A percentile compares a stretch with the other conserved stretches of the same genome.
Conservation (phyloP, 1,140 invertebrate species). For the Calosoma granatense region DNA sequence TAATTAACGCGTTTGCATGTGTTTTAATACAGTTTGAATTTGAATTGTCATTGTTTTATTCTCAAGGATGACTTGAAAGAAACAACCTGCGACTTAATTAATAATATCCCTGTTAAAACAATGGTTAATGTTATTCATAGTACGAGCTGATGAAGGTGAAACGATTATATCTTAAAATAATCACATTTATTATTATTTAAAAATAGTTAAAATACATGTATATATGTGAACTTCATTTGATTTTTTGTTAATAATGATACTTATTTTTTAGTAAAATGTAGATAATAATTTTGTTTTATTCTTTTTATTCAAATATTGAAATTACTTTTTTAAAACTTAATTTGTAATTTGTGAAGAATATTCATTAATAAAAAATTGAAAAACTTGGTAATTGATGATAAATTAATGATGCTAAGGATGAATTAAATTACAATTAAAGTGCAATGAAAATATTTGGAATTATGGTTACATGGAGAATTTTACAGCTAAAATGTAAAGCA, state of each 20-base stretch:
- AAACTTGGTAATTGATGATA: too few species aligned
- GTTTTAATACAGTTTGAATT: not conserved
- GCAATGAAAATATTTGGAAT: too few species aligned
- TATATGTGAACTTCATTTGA: too few species aligned
- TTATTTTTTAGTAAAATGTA: not conserved
- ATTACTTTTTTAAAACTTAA: not conserved
- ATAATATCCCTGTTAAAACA: not conserved
- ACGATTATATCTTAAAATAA: not conserved
- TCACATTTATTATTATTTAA: not conserved
- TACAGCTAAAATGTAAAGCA: too few species aligned
- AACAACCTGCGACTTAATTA: not conserved
- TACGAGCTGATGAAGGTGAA: conserved; percentile 2
- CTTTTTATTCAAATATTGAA: not conserved
- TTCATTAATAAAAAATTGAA: too few species aligned
- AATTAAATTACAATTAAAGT: too few species aligned
- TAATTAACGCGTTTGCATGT: not conserved
- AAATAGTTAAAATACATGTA: not conserved
- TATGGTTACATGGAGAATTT: too few species aligned
- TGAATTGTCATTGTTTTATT: conserved; percentile 8
- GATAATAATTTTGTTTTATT: not conserved
- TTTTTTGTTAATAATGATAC: not conserved
- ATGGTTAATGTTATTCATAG: not conserved
- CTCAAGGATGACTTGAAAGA: conserved; percentile 6
- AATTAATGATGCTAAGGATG: too few species aligned
- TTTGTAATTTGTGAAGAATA: not conserved